Percentiles rank a stretch among this genome's conserved stretches.
phyloP scores from a whole-genome alignment of 2,888 invertebrate genomes.

The Minunthozetes semirufus region DNA sequence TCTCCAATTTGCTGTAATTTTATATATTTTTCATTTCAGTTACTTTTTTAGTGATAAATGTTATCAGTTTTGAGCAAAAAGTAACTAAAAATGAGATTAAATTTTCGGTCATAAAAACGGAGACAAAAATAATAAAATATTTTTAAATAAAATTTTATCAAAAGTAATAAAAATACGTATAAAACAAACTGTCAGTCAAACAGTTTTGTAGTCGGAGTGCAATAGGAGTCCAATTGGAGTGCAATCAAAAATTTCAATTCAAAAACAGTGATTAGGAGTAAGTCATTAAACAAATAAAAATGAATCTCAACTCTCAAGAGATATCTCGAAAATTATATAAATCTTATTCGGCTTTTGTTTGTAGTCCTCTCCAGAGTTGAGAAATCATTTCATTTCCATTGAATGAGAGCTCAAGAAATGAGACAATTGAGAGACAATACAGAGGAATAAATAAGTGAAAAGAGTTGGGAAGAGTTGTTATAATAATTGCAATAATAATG shows the following conservation, averaged over 20 bases:
- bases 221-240: no score
- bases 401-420: not conserved
- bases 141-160: not conserved
- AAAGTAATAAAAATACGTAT: not conserved
- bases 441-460: not conserved
- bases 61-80: not conserved
- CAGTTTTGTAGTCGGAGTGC: no score
- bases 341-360: not conserved
- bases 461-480: not conserved
- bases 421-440: not conserved
- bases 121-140: not conserved
- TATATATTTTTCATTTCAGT: not conserved
- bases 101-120: not conserved
- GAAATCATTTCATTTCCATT: no score
- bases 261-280: not conserved
- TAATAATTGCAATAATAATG: not conserved
- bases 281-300: conserved; percentile 3
- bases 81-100: not conserved
- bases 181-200: not conserved
- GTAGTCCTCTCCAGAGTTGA: not conserved
- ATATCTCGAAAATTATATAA: not conserved
- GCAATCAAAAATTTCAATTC: not conserved
- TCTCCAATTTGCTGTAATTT: conserved; percentile 2
- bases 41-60: conserved; percentile 8
- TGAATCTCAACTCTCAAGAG: not conserved